Evolutionary conservation across 2,888 invertebrate species (phyloP), one percentile per base, ranked within the genome.

Genomic region (Caenorhabditis afra): DNA sequence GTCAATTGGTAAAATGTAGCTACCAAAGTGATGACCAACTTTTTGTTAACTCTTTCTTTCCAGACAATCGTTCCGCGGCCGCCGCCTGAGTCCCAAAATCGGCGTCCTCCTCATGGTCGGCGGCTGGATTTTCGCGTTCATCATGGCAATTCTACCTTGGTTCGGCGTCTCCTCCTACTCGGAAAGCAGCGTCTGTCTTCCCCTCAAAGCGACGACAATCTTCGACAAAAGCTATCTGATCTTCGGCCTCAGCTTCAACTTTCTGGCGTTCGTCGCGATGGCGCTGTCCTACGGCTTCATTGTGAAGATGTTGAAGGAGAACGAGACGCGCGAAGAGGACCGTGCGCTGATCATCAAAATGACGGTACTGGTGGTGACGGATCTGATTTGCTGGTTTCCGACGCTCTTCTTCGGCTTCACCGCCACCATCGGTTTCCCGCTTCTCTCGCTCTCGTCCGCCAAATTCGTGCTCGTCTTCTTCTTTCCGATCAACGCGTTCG

Each of bases 311-410:
- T 62, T 88, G 35, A 82, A 80, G 58, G 79, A 79, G 22, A 79
- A 79, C 29, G 75, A 79, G 47, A 70, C 85, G 5, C 65, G 86
- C 52, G 82, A 82, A 8, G 87, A 88, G 67, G 88, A 89, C 68
- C 73, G 74, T 14, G 87, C 87, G 8, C 78, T 89, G 3, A 84
- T 88, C 55, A 73, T 79, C 11, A 85, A 87, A 47, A 97, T 97
- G 97, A 96, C 97, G 0, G 92, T 98, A 50, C 93, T 98, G 70
- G 97, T 98, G 2, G 96, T 97, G 91, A 98, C 97, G 0, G 97
- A 98, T 91, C 96, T 98, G 90, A 92, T 97, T 55, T 98, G 97
- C 92, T 98, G 97, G 97, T 95, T 96, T 3, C 98, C 98, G 0
- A 96, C 97, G 81, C 96, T 97, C 0, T 96, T 97, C 64, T 86